phyloP scores from a whole-genome alignment of 2,113 vertebrate genomes.

The Stercorarius parasiticus region DNA sequence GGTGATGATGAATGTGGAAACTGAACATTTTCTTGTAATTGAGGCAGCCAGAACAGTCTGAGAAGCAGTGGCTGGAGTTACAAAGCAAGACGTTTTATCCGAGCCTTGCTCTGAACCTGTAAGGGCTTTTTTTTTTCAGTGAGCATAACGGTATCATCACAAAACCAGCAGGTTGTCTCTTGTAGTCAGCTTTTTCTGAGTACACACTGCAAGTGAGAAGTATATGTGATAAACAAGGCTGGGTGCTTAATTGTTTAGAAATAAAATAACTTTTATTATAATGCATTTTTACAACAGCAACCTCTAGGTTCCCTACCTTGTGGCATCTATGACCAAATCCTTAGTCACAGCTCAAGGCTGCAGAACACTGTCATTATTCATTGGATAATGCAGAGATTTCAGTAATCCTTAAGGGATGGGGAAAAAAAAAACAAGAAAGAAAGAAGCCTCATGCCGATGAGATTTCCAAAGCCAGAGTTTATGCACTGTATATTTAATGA shows the following conservation, averaged over 20 bases:
- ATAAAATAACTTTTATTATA: background rate
- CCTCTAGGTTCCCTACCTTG: background rate
- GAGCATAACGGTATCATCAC: background rate
- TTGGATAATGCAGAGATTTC: slow-evolving; percentile 38
- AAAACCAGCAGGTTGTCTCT: background rate
- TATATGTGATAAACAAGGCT: background rate
- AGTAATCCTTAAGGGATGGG: background rate
- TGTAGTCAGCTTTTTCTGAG: background rate
- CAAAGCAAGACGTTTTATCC: background rate
- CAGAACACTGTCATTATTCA: slow-evolving; percentile 22
- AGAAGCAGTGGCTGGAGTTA: background rate
- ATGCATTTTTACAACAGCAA: background rate
- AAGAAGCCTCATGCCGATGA: background rate
- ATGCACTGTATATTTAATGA: slow-evolving; percentile 41
- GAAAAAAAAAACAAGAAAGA: background rate
- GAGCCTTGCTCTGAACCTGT: background rate
- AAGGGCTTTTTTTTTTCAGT: background rate
- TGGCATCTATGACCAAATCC: background rate
- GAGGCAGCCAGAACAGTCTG: background rate
- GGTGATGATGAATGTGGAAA: background rate
- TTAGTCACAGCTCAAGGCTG: background rate
- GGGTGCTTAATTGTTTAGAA: slow-evolving; percentile 4
- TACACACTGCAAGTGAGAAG: background rate
- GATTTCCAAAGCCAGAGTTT: slow-evolving; percentile 28
- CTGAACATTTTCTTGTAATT: background rate